These are phyloP conservation scores for Microplitis mediator DNA, from an alignment of 1,140 invertebrate genomes.

Conservation along the genomic window DNA sequence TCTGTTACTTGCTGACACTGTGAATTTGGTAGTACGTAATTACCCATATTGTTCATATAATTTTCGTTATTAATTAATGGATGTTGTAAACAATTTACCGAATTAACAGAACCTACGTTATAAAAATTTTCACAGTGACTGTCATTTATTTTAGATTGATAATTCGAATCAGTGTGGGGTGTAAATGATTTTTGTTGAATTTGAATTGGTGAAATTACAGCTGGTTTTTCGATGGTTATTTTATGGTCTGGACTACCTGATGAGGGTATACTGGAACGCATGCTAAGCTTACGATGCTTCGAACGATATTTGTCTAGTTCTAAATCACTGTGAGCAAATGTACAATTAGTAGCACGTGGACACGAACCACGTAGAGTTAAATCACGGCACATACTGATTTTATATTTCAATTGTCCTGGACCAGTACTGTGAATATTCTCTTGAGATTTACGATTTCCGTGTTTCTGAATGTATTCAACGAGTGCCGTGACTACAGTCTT, in stretches of 20 bases:
- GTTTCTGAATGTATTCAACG: constrained; percentile 84
- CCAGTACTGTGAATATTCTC: constrained; percentile 61
- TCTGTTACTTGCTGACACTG: constrained; percentile 43
- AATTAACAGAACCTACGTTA: constrained; percentile 44
- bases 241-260: constrained; percentile 7
- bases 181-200: constrained; percentile 48
- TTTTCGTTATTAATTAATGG: constrained; percentile 47
- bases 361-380: constrained; percentile 77
- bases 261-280: constrained; percentile 40
- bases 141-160: constrained; percentile 51
- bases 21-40: constrained; percentile 48
- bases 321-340: constrained; percentile 90
- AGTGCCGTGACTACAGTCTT: constrained; percentile 82
- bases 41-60: constrained; percentile 52
- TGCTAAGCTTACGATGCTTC: constrained; percentile 65
- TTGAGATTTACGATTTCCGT: constrained; percentile 69
- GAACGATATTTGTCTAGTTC: constrained; percentile 81
- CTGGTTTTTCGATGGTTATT: not conserved
- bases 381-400: constrained; percentile 91
- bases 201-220: constrained; percentile 23
- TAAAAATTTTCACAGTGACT: constrained; percentile 47
- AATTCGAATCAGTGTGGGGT: constrained; percentile 48
- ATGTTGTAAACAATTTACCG: constrained; percentile 45
- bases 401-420: constrained; percentile 79
- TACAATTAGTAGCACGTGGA: constrained; percentile 85